Conservation (phyloP, 2,797 vertebrate species). For the Gadopsis bispinosus region DNA sequence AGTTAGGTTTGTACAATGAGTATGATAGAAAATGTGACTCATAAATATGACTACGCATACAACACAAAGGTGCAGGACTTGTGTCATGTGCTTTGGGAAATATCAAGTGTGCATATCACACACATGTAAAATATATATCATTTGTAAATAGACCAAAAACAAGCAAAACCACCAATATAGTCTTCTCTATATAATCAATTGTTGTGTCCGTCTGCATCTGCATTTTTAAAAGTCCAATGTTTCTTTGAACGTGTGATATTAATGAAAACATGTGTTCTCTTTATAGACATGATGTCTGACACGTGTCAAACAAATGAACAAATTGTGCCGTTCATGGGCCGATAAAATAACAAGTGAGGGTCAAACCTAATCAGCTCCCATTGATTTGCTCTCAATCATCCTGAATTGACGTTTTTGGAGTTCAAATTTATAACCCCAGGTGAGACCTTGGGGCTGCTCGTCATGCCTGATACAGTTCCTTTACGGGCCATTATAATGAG, state of each 20-base stretch:
- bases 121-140: not conserved
- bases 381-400: constrained; percentile 67
- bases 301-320: constrained; percentile 24
- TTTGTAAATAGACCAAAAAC: not conserved
- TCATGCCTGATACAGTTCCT: constrained; percentile 60
- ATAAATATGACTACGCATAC: not conserved
- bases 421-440: constrained; percentile 57
- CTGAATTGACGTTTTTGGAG: constrained; percentile 56
- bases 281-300: constrained; percentile 1
- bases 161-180: not conserved
- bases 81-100: no score
- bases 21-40: no score
- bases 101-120: no score
- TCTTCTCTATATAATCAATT: not conserved
- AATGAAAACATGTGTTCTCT: constrained; percentile 9
- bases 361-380: constrained; percentile 62
- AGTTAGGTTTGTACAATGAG: not conserved
- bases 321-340: not conserved
- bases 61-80: not conserved
- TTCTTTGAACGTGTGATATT: not conserved
- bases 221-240: not conserved
- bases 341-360: constrained; percentile 38
- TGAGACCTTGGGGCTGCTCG: constrained; percentile 50
- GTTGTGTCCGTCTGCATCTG: not conserved
- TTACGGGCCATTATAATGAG: constrained; percentile 72